Conservation (phyloP, 37 sponge, comb jelly and placozoan species). For the Axinella damicornis region DNA sequence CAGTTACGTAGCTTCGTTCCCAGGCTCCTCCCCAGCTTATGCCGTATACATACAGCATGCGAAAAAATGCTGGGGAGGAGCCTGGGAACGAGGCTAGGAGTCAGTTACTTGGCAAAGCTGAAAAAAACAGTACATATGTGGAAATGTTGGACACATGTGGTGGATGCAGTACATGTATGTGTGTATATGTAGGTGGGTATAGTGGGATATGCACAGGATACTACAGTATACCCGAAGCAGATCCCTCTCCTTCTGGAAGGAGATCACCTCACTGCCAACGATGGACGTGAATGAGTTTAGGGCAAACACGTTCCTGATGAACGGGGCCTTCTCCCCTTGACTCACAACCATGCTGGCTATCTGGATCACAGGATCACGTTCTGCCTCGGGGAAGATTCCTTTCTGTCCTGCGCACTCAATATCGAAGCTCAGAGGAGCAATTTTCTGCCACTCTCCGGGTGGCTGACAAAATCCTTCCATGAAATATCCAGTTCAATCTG, state of each 20-base stretch:
- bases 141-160: no score
- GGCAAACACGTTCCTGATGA: conserved; percentile 91
- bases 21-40: no score
- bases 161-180: no score
- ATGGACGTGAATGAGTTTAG: conserved; percentile 84
- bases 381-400: conserved; percentile 96
- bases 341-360: conserved; percentile 93
- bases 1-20: no score
- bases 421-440: conserved; percentile 95
- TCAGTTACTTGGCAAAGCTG: no score
- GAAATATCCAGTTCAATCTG: conserved; percentile 93
- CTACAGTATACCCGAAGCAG: conserved; percentile 68
- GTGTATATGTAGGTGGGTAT: no score
- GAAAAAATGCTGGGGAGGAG: no score
- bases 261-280: conserved; percentile 90
- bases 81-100: no score
- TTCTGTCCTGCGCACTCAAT: conserved; percentile 96
- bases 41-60: no score
- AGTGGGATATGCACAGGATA: no score
- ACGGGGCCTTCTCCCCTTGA: conserved; percentile 91
- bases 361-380: conserved; percentile 94
- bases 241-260: conserved; percentile 67
- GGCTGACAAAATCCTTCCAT: conserved; percentile 81
- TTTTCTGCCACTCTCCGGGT: conserved; percentile 87
- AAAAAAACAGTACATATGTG: no score